Base-by-base conservation (phyloP, 2,113 vertebrate species). In the Menidia beryllina region DNA sequence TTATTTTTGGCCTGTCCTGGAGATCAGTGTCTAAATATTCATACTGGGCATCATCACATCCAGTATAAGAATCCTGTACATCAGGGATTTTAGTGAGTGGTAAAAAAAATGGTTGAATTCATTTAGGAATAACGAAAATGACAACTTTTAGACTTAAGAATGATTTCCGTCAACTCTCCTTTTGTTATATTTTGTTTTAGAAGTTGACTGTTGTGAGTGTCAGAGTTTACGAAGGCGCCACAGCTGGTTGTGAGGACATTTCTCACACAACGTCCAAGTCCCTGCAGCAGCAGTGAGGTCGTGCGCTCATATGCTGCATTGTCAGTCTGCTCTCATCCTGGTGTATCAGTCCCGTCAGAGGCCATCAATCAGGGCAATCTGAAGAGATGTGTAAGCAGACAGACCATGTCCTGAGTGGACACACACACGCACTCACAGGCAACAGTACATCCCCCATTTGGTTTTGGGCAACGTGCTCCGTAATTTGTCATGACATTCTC, bases 281-380 rank as follows among this genome's bases (percentile, higher is more conserved):
- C 66, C 48, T 25, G 6, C 7, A n/a, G 53, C 10, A 14, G 3
- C 24, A 74, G 79, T 41, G 43, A 66, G 58, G 62, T 69, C 27
- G 19, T 2, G 39, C 48, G 3, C 34, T n/a, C 54, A 52, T 57
- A 79, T 72, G 30, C 63, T 56, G 24, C 24, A 7, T n/a, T 48
- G 55, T 74, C 75, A 52, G 9, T 48, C 25, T 73, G 20, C 51
- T 36, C 56, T 50, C 2, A 1, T 27, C 34, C 63, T 17, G 34
- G 48, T 13, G 6, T 36, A 34, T 71, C 49, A 24, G 23, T 68
- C 56, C 62, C 26, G 25, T 66, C 56, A 58, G 65, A 51, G 48
- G 5, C 17, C 70, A 43, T 62, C 75, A 60, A 30, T 69, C 72
- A 58, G 26, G 7, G 12, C 58, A 34, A 56, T 75, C 58, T 62